phyloP scores from a whole-genome alignment of 2,113 vertebrate species.

The Garra rufa region DNA sequence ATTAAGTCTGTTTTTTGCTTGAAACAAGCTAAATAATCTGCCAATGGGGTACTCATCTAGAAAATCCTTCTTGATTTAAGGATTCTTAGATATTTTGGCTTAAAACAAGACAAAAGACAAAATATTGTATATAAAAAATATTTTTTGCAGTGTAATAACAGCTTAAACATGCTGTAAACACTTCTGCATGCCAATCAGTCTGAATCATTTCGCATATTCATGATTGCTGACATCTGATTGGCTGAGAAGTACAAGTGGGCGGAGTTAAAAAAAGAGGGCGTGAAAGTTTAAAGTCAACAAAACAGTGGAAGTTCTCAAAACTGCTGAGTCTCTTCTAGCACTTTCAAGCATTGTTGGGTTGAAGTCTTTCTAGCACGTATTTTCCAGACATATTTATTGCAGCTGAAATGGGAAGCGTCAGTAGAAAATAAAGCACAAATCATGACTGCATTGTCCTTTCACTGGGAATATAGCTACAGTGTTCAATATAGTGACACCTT shows the following conservation, averaged over 20 bases:
- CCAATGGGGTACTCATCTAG: no score
- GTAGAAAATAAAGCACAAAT: background rate
- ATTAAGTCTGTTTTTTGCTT: no score
- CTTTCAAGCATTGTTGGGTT: background rate
- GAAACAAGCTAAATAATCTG: no score
- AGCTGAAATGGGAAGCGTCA: background rate
- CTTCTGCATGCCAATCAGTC: background rate
- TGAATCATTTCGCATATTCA: background rate
- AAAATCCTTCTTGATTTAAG: no score
- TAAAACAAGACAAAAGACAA: no score
- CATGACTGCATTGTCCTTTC: background rate
- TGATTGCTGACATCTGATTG: background rate
- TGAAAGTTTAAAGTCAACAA: no score
- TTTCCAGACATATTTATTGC: background rate
- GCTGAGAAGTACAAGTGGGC: background rate
- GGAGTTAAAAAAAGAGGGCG: background rate
- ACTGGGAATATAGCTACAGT: background rate
- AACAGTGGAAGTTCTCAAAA: background rate
- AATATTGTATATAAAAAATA: no score
- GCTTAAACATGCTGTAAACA: no score
- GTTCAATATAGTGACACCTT: conserved; percentile 70
- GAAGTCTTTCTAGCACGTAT: background rate
- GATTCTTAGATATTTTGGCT: no score
- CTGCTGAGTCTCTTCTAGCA: background rate
- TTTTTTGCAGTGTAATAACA: no score